Evolutionary conservation across 37 sponge, comb jelly and placozoan species (phyloP), one percentile per base, ranked within the genome.

Genomic region (Agelas oroides): DNA sequence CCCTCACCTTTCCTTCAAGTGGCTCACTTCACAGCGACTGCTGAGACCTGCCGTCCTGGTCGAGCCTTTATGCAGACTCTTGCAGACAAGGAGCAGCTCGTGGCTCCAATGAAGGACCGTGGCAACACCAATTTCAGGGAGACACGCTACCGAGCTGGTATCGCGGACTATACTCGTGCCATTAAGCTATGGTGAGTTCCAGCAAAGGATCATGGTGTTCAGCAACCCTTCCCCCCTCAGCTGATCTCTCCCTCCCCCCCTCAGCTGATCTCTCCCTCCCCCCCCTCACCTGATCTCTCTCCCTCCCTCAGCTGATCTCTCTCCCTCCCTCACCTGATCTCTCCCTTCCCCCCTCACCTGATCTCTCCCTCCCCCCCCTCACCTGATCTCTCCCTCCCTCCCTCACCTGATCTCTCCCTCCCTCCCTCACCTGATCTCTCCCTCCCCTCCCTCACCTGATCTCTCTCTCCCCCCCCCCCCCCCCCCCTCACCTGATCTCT

Each of bases 151-250:
- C 28, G 73, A 20, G 90, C 90, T 5, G 85, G 85, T 28, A 84
- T 89, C 24, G 90, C 79, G 0, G 90, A 89, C 85, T 89, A 79
- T 65, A 89, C 84, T 19, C 78, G 76, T 56, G 90, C 90, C 54
- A 78, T 89, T 34, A 78, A 59, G 57, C 57, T 89, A 40, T 83
- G 73, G 90, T 89, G 23, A 28, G 87, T 79, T 16, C n/a, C n/a
- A n/a, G 8, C 40, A 70, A 15, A n/a, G 23, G 15, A 36, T 30
- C 73, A 46, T 16, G 2, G 23, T 20, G 24, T 20, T 24, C 24
- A 73, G 19, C 5, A 30, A 8, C 3, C 46, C 3, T 46, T 46
- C 3, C 6, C 3, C 35, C 21, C 70, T 65, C 23, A 14, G 14
- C 23, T 27, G 66, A 24, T 31, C 33, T 35, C 21, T 17, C 25